Evolutionary conservation across 1,140 invertebrate species (phyloP).

Genomic region (Neocloeon triangulifer): DNA sequence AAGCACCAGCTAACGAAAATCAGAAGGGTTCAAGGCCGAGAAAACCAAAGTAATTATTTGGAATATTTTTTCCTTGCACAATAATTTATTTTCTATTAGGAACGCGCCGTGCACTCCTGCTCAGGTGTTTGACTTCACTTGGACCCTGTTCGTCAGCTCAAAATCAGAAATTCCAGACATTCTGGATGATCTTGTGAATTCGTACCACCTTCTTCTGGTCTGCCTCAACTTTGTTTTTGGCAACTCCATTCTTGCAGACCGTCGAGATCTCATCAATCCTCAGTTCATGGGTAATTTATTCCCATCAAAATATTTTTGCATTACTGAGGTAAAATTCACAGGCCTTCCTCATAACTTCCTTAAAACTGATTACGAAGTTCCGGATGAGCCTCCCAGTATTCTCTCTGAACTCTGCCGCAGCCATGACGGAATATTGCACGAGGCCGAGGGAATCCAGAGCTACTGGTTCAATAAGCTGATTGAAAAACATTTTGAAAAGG

Average conservation of each 20-base stretch:
- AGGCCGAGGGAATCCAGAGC: conserved; percentile 76
- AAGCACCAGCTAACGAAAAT: conserved; percentile 29
- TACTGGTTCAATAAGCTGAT: conserved; percentile 68
- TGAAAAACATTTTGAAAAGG: conserved; percentile 53
- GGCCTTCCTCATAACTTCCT: conserved; percentile 50
- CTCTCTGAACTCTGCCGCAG: conserved; percentile 62
- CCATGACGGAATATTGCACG: conserved; percentile 55
- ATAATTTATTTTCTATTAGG: conserved; percentile 19
- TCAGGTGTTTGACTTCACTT: conserved; percentile 78
- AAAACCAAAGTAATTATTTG: conserved; percentile 33
- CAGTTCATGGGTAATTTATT: conserved; percentile 45
- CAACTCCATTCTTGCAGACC: conserved; percentile 58
- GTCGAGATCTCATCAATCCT: conserved; percentile 67
- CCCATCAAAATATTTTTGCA: background rate
- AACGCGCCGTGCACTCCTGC: conserved; percentile 44
- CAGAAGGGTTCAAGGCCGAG: conserved; percentile 34
- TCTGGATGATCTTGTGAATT: conserved; percentile 82
- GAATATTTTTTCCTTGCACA: background rate
- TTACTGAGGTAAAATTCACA: conserved; percentile 16
- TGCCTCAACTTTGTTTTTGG: conserved; percentile 78
- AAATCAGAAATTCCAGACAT: conserved; percentile 64
- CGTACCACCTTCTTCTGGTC: conserved; percentile 73
- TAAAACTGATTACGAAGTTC: conserved; percentile 35
- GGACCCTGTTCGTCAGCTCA: conserved; percentile 82
- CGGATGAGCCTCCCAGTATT: conserved; percentile 51